Evolutionary conservation across 2,113 vertebrate species (phyloP), one percentile per base, ranked within the genome.

Genomic region (Camarhynchus parvulus): DNA sequence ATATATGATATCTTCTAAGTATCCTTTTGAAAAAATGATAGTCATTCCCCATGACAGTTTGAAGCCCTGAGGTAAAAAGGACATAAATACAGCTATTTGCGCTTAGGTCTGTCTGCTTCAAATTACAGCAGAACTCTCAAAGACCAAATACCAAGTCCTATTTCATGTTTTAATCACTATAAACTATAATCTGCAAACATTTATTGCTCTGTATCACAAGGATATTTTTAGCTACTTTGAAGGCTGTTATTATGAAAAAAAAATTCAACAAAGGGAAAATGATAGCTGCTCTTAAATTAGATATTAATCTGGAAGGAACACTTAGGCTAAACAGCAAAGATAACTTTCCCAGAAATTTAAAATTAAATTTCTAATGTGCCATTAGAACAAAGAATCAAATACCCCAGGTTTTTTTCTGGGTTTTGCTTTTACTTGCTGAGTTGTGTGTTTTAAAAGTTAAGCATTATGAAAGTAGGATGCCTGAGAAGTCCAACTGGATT

Each of bases 111-210:
- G 9, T 75, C 81, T 80, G 33, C 37, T 86, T 72, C 50, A 91
- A 92, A 92, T 77, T 80, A n/a, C 23, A 90, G 28, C 4, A 72
- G 39, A 30, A 67, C 8, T 63, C 41, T 55, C 33, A 27, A 84
- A 72, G 41, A 81, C 52, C 47, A 66, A 83, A 80, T 82, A 39
- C 6, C 55, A 63, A 62, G 17, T 74, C 49, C 41, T 80, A 37
- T 87, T 94, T 96, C 53, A 33, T 89, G 28, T 91, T 96, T 90
- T 93, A 93, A 92, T 95, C 83, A 74, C 52, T 64, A 37, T 83
- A 92, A 96, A 86, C 21, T 44, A 41, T 37, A 89, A 87, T 77
- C 68, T 77, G 35, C 35, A 96, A 97, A 94, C 50, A 80, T 92
- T 93, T 91, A 81, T 94, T 94, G 37, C 11, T 24, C 53, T 88